Conservation (phyloP, 2,113 vertebrate genomes). For the Pongo pygmaeus region DNA sequence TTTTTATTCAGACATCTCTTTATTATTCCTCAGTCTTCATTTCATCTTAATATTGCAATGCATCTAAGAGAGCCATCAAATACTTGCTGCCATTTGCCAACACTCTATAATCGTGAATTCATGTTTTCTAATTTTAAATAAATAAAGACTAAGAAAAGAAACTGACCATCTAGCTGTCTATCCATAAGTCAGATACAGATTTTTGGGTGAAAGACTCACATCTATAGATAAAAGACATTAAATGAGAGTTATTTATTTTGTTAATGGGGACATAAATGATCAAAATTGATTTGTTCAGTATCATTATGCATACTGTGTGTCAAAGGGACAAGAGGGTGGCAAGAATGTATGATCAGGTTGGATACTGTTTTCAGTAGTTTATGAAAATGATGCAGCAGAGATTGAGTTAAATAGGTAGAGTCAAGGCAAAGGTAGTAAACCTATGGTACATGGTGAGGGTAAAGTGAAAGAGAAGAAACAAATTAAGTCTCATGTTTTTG, state of each 20-base stretch:
- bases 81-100: constrained; percentile 25
- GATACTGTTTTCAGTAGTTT: not conserved
- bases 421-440: not conserved
- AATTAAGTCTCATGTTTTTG: not conserved
- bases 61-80: constrained; percentile 36
- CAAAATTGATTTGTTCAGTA: not conserved
- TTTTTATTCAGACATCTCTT: constrained; percentile 60
- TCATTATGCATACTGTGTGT: not conserved
- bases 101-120: constrained; percentile 35
- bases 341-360: not conserved
- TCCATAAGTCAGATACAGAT: not conserved
- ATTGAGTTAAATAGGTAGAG: not conserved
- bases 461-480: not conserved
- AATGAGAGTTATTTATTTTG: not conserved
- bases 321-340: not conserved
- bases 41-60: constrained; percentile 48
- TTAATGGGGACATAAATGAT: not conserved
- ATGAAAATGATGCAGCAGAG: not conserved
- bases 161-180: not conserved
- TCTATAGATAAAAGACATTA: not conserved
- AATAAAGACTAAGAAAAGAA: constrained; percentile 9
- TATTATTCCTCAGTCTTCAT: constrained; percentile 24
- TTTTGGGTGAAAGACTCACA: not conserved
- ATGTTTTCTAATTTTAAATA: constrained; percentile 52
- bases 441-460: not conserved